Evolutionary conservation across 2,113 vertebrate genomes (phyloP), one percentile per base, ranked within the genome.

Genomic region (Gymnocephalus cernua): DNA sequence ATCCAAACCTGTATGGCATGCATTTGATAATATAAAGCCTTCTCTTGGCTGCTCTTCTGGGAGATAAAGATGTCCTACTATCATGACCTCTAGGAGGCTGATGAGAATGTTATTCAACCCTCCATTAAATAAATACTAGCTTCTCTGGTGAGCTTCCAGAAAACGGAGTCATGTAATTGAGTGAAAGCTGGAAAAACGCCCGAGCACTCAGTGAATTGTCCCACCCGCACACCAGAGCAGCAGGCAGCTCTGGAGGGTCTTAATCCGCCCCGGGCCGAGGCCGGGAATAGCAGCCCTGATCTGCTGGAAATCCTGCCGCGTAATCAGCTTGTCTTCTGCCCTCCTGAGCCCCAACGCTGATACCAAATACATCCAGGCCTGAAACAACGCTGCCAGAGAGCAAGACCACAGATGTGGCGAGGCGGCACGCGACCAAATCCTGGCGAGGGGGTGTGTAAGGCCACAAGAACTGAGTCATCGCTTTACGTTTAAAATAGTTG

Each of bases 251-350:
- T 59, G 4, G 59, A 78, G 85, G 82, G 77, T 90, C 66, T 8
- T 91, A 90, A 93, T 92, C 92, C 54, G 47, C 53, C 25, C 32
- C 6, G 10, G 23, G 10, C 65, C 10, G 27, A 25, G 47, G 83
- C 86, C n/a, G 25, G 73, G 89, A 94, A 93, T 94, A 94, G 93
- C 72, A 65, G 71, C 86, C 66, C 84, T 93, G 87, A 94, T 85
- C 93, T 25, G 69, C 77, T 88, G 57, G 77, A 87, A 91, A 89
- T 87, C 90, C 80, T 32, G 27, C 10, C 1, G 7, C 35, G 8
- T 93, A 93, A 94, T 87, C 93, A 74, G 92, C 90, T 93, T 90
- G 86, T 67, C 72, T 61, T 85, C 56, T 78, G 82, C 23, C 45
- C 68, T 84, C 41, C 82, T 90, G 86, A 88, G 58, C 80, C 51